phyloP scores from a whole-genome alignment of 2,113 vertebrate genomes.

The Rhinolophus sinicus region DNA sequence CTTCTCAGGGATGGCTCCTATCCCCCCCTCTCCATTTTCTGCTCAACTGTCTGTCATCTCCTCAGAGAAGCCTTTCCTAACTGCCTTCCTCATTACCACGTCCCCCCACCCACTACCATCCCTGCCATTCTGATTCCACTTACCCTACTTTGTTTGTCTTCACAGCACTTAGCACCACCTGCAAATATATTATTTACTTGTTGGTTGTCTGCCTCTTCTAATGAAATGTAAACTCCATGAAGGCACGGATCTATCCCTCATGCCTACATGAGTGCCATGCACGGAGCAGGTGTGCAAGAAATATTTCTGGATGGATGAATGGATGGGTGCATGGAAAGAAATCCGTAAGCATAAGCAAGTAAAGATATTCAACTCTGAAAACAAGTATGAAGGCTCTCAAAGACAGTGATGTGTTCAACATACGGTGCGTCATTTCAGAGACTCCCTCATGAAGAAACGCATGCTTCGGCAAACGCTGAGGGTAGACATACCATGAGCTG shows the following conservation, averaged over 20 bases:
- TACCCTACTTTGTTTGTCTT: neutral
- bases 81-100: neutral
- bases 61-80: neutral
- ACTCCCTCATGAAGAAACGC: neutral
- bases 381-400: neutral
- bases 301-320: neutral
- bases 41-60: neutral
- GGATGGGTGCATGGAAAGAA: neutral
- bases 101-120: neutral
- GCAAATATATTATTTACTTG: neutral
- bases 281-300: too few species aligned
- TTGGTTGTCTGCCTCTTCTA: neutral
- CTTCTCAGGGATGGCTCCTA: neutral
- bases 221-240: neutral
- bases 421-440: neutral
- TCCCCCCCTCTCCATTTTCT: accelerated
- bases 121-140: neutral
- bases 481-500: neutral
- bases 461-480: neutral
- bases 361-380: neutral
- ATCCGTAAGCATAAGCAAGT: neutral
- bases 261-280: neutral
- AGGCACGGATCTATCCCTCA: neutral
- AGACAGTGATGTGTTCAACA: neutral
- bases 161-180: neutral